Evolutionary conservation across 2,113 vertebrate species (phyloP), one percentile per base, ranked within the genome.

Genomic region (Dendropsophus ebraccatus): DNA sequence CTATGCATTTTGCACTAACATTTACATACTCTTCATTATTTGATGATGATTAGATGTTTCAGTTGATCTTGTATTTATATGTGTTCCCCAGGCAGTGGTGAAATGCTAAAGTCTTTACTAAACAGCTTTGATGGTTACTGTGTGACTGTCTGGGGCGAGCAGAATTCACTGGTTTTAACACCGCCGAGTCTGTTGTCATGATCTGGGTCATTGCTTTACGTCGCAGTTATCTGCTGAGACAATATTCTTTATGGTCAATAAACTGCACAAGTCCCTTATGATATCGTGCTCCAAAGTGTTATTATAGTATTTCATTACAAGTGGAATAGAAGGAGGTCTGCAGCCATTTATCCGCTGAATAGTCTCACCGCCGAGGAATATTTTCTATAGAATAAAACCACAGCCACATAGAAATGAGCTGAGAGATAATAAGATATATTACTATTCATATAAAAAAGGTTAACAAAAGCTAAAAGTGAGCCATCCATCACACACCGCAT

Each of bases 171-270:
- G 35, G 41, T 28, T 47, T 45, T 47, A 67, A 81, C 58, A 81
- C 56, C 47, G 13, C 12, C 58, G 45, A 70, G 67, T 23, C 67
- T 76, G 30, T 49, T 62, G n/a, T 76, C 56, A 84, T 75, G 72
- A 84, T 62, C 56, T 84, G 83, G 83, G 83, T 77, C 83, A 84
- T 84, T 84, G 82, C 70, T 28, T 76, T 75, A 58, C 37, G 58
- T 19, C 49, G 19, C 52, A 62, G 35, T 45, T 25, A 76, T 70
- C 72, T 62, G 37, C 82, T 49, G 82, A 84, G 54, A 75, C 50
- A 58, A 84, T 75, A 84, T 60, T 84, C 52, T 75, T 75, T 84
- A 75, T 75, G 82, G 70, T 49, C 82, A 84, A 84, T 84, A 84
- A 84, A 84, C 50, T 75, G 52, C 41, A 41, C 82, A 75, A 32